phyloP scores from a whole-genome alignment of 1,140 invertebrate genomes.

The Zaprionus kolodkinae region DNA sequence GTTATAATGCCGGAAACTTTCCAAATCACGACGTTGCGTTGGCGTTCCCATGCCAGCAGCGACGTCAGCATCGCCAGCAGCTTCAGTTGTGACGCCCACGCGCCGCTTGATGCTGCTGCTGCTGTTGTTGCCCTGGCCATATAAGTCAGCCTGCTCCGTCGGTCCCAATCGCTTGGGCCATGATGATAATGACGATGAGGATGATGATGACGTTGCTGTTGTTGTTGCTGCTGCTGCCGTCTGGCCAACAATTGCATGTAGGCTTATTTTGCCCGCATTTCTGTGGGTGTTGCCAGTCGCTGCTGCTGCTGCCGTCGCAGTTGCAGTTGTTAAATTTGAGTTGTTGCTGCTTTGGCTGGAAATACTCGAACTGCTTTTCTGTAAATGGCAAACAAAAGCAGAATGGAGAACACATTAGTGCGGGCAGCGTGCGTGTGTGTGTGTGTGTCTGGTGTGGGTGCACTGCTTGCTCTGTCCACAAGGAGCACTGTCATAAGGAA shows the following conservation, averaged over 20 bases:
- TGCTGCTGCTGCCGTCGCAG: conserved; percentile 35
- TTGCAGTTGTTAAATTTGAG: conserved; percentile 74
- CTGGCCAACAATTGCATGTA: conserved; percentile 83
- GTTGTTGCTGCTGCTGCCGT: conserved; percentile 58
- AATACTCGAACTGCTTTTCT: conserved; percentile 83
- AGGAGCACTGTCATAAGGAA: conserved; percentile 62
- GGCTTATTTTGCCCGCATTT: conserved; percentile 80
- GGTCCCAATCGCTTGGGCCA: conserved; percentile 60
- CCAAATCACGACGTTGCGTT: conserved; percentile 83
- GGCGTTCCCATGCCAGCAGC: conserved; percentile 56
- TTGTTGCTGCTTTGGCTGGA: conserved; percentile 80
- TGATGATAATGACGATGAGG: conserved; percentile 56
- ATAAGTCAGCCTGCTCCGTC: conserved; percentile 73
- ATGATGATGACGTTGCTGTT: conserved; percentile 41
- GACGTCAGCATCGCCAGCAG: conserved; percentile 35
- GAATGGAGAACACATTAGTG: conserved; percentile 45
- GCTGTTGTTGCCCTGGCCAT: conserved; percentile 64
- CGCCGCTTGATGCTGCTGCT: conserved; percentile 32
- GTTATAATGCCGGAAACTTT: conserved; percentile 84
- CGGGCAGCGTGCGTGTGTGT: conserved; percentile 15
- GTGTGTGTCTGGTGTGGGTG: conserved; percentile 39
- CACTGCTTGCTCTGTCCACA: conserved; percentile 28
- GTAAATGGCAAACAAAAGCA: conserved; percentile 71
- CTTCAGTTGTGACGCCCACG: conserved; percentile 61
- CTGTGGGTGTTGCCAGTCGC: conserved; percentile 76